A percentile compares a stretch with the other conserved stretches of the same genome.
phyloP scores from a whole-genome alignment of 2,888 invertebrate species.

The Leptinotarsa peninsularis region DNA sequence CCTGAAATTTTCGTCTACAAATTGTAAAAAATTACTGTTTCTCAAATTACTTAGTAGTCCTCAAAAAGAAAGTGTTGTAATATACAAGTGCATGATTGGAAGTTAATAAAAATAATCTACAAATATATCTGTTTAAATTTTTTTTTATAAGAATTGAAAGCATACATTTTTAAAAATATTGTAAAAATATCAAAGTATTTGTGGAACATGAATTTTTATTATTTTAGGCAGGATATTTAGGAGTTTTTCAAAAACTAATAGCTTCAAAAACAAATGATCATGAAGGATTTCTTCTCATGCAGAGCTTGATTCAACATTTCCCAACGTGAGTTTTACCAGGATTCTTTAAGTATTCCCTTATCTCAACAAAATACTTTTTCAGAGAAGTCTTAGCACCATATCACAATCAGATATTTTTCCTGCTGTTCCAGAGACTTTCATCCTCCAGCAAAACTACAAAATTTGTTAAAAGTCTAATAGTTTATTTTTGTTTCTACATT shows the following conservation, averaged over 20 bases:
- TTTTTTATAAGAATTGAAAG: too few relatives aligned
- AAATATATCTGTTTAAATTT: too few relatives aligned
- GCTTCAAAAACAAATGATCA: constrained; percentile 96
- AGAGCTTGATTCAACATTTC: constrained; percentile 85
- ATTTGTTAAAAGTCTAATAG: constrained; percentile 89
- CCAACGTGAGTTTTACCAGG: constrained; percentile 74
- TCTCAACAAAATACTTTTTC: constrained; percentile 53
- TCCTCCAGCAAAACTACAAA: constrained; percentile 95
- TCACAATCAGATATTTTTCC: constrained; percentile 87
- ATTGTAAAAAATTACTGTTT: too few relatives aligned
- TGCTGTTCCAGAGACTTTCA: constrained; percentile 93
- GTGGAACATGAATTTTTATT: background rate
- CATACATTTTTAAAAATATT: too few relatives aligned
- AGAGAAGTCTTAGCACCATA: constrained; percentile 81
- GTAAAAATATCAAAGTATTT: background rate
- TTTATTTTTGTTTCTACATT: constrained; percentile 90
- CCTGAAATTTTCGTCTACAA: too few relatives aligned
- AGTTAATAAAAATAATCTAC: too few relatives aligned
- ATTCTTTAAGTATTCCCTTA: background rate
- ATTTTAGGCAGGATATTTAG: constrained; percentile 81
- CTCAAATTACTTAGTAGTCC: too few relatives aligned
- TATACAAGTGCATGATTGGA: too few relatives aligned
- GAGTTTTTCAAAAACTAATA: constrained; percentile 96
- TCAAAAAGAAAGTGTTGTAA: too few relatives aligned
- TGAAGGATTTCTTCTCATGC: constrained; percentile 93